phyloP scores from a whole-genome alignment of 2,113 vertebrate genomes.

The Salvelinus namaycush region DNA sequence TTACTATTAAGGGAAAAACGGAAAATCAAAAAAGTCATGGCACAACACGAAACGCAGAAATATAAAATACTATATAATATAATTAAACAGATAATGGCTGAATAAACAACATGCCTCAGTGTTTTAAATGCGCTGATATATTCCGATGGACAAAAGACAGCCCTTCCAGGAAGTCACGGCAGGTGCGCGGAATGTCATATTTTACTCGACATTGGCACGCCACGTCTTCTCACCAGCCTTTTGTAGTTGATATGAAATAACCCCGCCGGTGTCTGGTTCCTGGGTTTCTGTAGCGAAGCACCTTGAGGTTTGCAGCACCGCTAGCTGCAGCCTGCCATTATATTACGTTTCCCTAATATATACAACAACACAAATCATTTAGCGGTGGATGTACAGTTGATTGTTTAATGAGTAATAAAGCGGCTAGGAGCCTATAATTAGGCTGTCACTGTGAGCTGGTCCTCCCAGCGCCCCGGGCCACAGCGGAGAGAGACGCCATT shows the following conservation, averaged over 20 bases:
- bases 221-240: slow-evolving; percentile 66
- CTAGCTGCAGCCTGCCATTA: slow-evolving; percentile 76
- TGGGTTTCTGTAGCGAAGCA: slow-evolving; percentile 75
- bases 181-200: slow-evolving; percentile 69
- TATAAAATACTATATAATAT: too few relatives aligned
- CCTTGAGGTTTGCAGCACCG: slow-evolving; percentile 74
- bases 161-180: slow-evolving; percentile 46
- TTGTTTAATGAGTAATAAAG: slow-evolving; percentile 84
- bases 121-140: slow-evolving; percentile 7
- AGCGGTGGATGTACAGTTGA: slow-evolving; percentile 78
- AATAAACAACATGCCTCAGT: slow-evolving; percentile 13
- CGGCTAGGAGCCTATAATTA: slow-evolving; percentile 78
- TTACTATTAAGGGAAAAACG: slow-evolving; percentile 26
- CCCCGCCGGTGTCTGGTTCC: slow-evolving; percentile 74
- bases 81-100: neutral
- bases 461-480: slow-evolving; percentile 68
- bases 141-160: slow-evolving; percentile 23
- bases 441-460: slow-evolving; percentile 79
- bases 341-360: slow-evolving; percentile 79
- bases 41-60: too few relatives aligned
- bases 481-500: slow-evolving; percentile 25
- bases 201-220: slow-evolving; percentile 60
- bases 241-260: slow-evolving; percentile 78
- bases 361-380: slow-evolving; percentile 83
- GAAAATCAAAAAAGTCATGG: too few relatives aligned